Evolutionary conservation across 2,113 vertebrate genomes (phyloP).

Genomic region (Chlamydotis undulata): DNA sequence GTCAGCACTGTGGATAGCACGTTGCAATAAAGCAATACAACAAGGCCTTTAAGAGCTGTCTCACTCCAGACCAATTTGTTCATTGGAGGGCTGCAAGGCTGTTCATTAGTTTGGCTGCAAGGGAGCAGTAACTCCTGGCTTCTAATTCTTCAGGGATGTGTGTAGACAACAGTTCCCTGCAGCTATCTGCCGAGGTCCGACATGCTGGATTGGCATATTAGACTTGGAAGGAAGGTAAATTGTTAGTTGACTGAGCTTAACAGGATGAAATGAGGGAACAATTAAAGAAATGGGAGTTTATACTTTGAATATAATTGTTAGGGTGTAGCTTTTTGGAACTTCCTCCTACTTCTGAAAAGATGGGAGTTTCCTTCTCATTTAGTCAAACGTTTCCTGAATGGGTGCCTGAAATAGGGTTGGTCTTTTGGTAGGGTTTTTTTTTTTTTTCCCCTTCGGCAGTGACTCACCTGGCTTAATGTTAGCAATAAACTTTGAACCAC

Average conservation of each 20-base stretch:
- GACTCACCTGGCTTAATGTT: constrained; percentile 46
- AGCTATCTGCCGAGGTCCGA: neutral
- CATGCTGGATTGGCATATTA: neutral
- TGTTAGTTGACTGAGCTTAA: neutral
- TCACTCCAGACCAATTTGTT: neutral
- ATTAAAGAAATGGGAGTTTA: constrained; percentile 11
- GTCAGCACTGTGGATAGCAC: neutral
- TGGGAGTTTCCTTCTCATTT: constrained; percentile 36
- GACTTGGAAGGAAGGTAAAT: neutral
- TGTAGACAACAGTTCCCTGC: neutral
- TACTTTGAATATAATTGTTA: constrained; percentile 19
- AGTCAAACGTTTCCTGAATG: constrained; percentile 34
- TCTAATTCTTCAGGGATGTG: neutral
- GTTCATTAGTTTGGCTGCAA: neutral
- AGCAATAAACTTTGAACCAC: constrained; percentile 15
- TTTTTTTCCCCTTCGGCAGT: neutral
- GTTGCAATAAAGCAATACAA: fast-evolving
- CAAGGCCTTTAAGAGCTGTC: neutral
- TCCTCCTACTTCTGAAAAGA: neutral
- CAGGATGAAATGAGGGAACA: constrained; percentile 7
- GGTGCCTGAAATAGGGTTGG: neutral
- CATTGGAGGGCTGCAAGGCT: neutral
- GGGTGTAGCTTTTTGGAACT: constrained; percentile 43
- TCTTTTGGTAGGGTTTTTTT: neutral
- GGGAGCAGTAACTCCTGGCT: neutral